Base-by-base conservation (phyloP, 2,797 vertebrate genomes). In the Threskiornis aethiopicus region DNA sequence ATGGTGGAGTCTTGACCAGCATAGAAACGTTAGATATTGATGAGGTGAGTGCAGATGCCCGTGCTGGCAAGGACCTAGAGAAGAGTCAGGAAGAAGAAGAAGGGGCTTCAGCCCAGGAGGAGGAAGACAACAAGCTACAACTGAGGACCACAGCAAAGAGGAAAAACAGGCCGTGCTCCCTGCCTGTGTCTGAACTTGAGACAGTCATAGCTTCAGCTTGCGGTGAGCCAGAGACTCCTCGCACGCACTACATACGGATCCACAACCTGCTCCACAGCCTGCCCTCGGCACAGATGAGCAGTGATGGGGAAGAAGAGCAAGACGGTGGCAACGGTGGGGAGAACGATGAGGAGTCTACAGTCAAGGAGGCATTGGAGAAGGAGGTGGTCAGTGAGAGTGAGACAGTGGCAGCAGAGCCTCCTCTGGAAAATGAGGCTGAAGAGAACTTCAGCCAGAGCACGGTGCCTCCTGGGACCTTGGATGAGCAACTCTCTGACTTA, bases 231-330 rank as follows among this genome's bases (percentile, higher is more conserved):
- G 99, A 99, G 96, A 99, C 99, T 0, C 99, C 99, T 4, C 98
- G 99, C 13, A 99, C 99, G 0, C 99, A 99, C 97, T 99, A 99
- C 97, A 99, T 99, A 87, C 98, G 99, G 37, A 99, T 99, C 77
- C 99, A 99, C 96, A 99, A 99, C 89, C 98, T 99, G 76, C 99
- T 99, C 19, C 99, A 99, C 98, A 99, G 99, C 78, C 97, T 99
- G 86, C 99, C 99, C 28, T 99, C 99, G 0, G 99, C 99, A 19
- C 99, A 98, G 59, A 96, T 97, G 49, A 96, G 85, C 70, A 96
- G 96, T 4, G 96, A 97, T 4, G 97, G 85, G 6, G 98, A 98
- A 47, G 98, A 98, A 29, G 98, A 97, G 62, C 96, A 92, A 89
- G 97, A 84, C 58, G 96, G 75, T 67, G 95, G 84, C 41, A 75